A percentile compares a stretch with the other conserved stretches of the same genome.
These are phyloP conservation scores for Zosterops lateralis DNA, from an alignment of 2,113 vertebrate species.

Conservation along the genomic window DNA sequence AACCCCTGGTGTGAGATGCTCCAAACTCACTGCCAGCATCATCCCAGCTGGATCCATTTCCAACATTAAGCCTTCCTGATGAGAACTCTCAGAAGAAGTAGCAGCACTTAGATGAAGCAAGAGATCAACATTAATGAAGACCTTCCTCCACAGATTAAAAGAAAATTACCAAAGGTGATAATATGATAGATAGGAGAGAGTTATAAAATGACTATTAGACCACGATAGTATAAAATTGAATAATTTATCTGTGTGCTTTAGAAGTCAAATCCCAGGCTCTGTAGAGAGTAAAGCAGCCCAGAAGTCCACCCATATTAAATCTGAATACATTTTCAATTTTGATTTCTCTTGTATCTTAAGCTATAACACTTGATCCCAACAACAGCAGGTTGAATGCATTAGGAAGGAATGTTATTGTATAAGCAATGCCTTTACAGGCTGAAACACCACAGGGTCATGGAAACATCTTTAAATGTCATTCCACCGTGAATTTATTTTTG, in stretches of 20 bases:
- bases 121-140: background rate
- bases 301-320: background rate
- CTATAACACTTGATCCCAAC: conserved; percentile 41
- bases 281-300: background rate
- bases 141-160: background rate
- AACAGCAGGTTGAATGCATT: conserved; percentile 38
- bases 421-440: conserved; percentile 39
- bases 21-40: background rate
- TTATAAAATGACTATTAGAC: background rate
- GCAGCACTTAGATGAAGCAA: background rate
- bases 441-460: conserved; percentile 36
- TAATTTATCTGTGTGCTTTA: conserved; percentile 45
- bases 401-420: conserved; percentile 55
- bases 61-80: background rate
- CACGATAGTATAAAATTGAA: background rate
- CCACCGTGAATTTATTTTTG: conserved; percentile 24
- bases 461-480: conserved; percentile 45
- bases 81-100: background rate
- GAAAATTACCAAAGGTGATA: conserved; percentile 17
- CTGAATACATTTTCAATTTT: conserved; percentile 18
- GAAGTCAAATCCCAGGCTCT: background rate
- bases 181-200: background rate
- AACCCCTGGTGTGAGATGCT: background rate
- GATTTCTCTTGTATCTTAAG: conserved; percentile 47
- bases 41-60: background rate